Evolutionary conservation across 2,888 invertebrate genomes (phyloP).

Genomic region (Diarsia brunnea): DNA sequence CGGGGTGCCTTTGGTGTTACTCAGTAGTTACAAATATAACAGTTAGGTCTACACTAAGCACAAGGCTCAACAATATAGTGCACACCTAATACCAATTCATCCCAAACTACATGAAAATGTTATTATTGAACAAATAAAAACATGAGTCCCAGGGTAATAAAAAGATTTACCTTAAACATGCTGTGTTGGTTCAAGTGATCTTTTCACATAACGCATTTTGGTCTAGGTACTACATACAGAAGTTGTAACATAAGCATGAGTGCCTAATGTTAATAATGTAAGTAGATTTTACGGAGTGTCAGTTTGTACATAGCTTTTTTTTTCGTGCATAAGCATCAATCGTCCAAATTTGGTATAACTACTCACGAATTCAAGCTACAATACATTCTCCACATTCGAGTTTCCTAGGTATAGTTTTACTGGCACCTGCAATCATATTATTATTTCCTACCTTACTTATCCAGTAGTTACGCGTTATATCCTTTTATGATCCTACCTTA

Average conservation of each 20-base stretch:
- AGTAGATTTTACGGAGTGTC: neutral
- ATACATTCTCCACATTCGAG: constrained; percentile 15
- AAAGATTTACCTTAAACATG: constrained; percentile 31
- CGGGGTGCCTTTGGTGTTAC: constrained; percentile 10
- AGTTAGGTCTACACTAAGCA: constrained; percentile 24
- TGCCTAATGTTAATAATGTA: neutral
- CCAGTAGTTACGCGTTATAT: neutral
- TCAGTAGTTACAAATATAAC: constrained; percentile 36
- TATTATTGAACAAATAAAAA: constrained; percentile 13
- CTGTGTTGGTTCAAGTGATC: constrained; percentile 1
- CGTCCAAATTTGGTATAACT: constrained; percentile 13
- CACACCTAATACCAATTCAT: constrained; percentile 46
- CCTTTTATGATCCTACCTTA: neutral
- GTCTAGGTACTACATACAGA: constrained; percentile 10
- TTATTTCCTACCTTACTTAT: constrained; percentile 30
- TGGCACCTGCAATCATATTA: constrained; percentile 23
- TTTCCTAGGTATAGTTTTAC: neutral
- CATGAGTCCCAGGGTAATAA: constrained; percentile 1
- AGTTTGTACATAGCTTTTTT: constrained; percentile 2
- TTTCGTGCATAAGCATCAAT: constrained; percentile 22
- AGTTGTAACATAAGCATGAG: neutral
- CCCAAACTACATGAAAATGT: constrained; percentile 23
- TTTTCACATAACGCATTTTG: constrained; percentile 14
- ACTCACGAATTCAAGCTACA: neutral
- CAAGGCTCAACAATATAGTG: constrained; percentile 39